Evolutionary conservation across 2,113 vertebrate species (phyloP), one percentile per base, ranked within the genome.

Genomic region (Tapirus terrestris): DNA sequence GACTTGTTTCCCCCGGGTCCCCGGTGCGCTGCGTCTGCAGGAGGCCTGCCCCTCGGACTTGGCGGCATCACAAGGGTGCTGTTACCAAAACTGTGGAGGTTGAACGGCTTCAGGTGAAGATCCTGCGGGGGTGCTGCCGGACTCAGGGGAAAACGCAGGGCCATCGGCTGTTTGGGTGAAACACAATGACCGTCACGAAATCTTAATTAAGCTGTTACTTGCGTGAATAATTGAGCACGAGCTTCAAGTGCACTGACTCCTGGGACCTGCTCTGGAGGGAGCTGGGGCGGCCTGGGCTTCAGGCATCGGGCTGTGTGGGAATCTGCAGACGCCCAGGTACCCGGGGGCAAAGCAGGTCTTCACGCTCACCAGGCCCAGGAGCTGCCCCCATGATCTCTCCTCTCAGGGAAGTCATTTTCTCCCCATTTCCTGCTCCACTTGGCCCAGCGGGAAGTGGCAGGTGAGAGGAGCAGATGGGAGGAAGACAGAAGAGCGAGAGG

Each of bases 191-290:
- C 81, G 31, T 93, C 75, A 88, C 83, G 82, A 96, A 98, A 98
- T 81, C 96, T 98, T 97, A 96, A 98, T 96, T 92, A 95, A 90
- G 45, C 84, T 51, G 56, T 98, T 96, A 90, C 27, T 96, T 68
- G 43, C 58, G 33, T 96, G 93, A 98, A 97, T 98, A 96, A 96
- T 93, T 97, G 14, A 90, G 61, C 23, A 43, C 10, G 56, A 97
- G 96, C 6, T 39, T 77, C 79, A 39, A 96, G 43, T 23, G 53
- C 6, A 7, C 43, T 17, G 36, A 31, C 51, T 11, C 45, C 33
- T 60, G 1, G 0, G 70, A 39, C 0, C 0, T 14, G 58, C 39
- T 73, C 91, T 58, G 79, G 23, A 82, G 73, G 65, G 81, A 39
- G 14, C 61, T 5, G 9, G 45, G 60, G 31, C 8, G 10, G 25